Conservation (phyloP, 2,888 invertebrate species). For the Dasypolia templi region DNA sequence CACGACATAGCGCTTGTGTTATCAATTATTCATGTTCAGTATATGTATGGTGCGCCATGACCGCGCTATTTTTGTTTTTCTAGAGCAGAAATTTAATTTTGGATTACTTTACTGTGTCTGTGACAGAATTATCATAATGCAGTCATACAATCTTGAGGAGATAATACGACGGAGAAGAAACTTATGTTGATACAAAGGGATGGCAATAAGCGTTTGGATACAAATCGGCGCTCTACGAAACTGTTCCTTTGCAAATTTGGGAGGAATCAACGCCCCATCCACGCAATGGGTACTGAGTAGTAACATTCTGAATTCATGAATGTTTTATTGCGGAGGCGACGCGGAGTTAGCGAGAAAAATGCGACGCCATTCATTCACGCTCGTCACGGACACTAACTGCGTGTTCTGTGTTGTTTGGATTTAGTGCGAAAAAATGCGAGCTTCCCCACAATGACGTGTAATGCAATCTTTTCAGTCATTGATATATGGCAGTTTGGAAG, state of each 20-base stretch:
- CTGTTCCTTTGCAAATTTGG: slow-evolving; percentile 74
- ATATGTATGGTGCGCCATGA: slow-evolving; percentile 62
- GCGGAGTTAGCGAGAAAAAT: slow-evolving; percentile 87
- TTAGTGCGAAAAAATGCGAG: slow-evolving; percentile 82
- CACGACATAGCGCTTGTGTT: slow-evolving; percentile 61
- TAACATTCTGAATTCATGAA: slow-evolving; percentile 87
- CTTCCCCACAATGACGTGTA: slow-evolving; percentile 73
- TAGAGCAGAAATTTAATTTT: slow-evolving; percentile 58
- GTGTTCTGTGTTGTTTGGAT: slow-evolving; percentile 86
- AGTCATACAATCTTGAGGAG: slow-evolving; percentile 55
- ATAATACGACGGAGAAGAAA: slow-evolving; percentile 46
- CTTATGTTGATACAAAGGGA: slow-evolving; percentile 59
- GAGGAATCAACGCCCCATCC: slow-evolving; percentile 76
- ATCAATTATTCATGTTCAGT: slow-evolving; percentile 70
- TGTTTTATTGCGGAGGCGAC: slow-evolving; percentile 86
- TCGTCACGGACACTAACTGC: slow-evolving; percentile 88
- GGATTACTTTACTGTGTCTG: slow-evolving; percentile 47
- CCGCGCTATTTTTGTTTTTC: slow-evolving; percentile 46
- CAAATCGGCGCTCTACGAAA: slow-evolving; percentile 72
- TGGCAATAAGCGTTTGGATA: slow-evolving; percentile 68
- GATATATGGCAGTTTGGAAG: slow-evolving; percentile 69
- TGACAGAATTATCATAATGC: slow-evolving; percentile 59
- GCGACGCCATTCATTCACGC: slow-evolving; percentile 85
- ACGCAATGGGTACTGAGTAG: slow-evolving; percentile 80
- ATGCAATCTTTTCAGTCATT: slow-evolving; percentile 80